Percentiles rank a stretch among this genome's conserved stretches.
Evolutionary conservation across 2,797 vertebrate genomes (phyloP).

Genomic region (Pipistrellus kuhlii): DNA sequence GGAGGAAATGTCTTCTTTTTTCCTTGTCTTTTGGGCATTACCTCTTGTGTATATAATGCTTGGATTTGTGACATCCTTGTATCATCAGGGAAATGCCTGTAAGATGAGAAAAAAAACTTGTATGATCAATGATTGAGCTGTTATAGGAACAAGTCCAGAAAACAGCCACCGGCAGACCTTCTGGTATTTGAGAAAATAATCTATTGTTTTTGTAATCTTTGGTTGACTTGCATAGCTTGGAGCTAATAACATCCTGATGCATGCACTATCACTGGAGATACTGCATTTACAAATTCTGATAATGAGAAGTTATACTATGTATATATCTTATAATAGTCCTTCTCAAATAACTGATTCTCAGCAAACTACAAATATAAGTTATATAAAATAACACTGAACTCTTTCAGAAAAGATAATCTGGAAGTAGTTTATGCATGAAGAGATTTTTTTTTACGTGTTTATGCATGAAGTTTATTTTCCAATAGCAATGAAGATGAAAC

Average conservation of each 20-base stretch:
- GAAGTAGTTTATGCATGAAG: constrained; percentile 25
- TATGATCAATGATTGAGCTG: neutral
- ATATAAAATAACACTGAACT: neutral
- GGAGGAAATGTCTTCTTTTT: neutral
- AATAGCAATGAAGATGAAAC: constrained; percentile 56
- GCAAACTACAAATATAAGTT: neutral
- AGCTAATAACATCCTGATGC: neutral
- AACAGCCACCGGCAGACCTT: neutral
- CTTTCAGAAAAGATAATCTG: neutral
- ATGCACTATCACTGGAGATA: neutral
- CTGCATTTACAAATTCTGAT: neutral
- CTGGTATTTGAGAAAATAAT: neutral
- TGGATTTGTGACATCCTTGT: neutral
- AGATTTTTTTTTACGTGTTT: constrained; percentile 50
- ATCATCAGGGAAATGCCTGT: neutral
- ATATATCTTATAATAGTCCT: neutral
- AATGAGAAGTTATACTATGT: neutral
- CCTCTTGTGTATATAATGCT: neutral
- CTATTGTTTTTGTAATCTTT: neutral
- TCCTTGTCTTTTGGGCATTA: neutral
- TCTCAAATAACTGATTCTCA: constrained; percentile 25
- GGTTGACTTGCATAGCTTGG: neutral
- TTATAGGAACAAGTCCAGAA: neutral
- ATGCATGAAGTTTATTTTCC: constrained; percentile 55
- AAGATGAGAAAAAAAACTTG: neutral